Evolutionary conservation across 2,113 vertebrate genomes (phyloP).

Genomic region (Puma concolor): DNA sequence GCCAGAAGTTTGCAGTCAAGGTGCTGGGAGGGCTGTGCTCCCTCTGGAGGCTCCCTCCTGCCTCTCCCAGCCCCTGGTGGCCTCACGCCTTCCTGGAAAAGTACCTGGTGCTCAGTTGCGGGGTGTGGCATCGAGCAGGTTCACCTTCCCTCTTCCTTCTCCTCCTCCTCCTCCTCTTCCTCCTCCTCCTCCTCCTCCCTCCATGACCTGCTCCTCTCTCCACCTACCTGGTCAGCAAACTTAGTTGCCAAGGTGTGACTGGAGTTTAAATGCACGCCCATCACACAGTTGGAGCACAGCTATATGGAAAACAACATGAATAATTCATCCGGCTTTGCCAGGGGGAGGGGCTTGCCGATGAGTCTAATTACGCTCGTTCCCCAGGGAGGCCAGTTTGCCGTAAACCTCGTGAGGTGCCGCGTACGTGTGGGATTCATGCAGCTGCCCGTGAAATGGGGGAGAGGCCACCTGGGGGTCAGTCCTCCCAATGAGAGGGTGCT

Average conservation of each 20-base stretch:
- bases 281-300: constrained; percentile 61
- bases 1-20: background rate
- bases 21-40: background rate
- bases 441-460: no score
- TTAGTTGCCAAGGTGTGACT: constrained; percentile 45
- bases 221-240: background rate
- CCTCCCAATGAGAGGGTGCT: background rate
- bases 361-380: constrained; percentile 69
- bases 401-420: constrained; percentile 57
- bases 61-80: background rate
- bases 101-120: no score
- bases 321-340: constrained; percentile 78
- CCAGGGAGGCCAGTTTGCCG: constrained; percentile 65
- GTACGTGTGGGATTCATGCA: background rate
- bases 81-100: background rate
- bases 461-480: background rate
- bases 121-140: accelerated
- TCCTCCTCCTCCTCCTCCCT: accelerated
- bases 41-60: background rate
- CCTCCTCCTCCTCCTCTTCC: no score
- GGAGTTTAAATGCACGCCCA: constrained; percentile 42
- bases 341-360: constrained; percentile 68
- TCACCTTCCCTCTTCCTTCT: background rate
- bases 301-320: constrained; percentile 67
- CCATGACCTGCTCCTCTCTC: background rate